phyloP scores from a whole-genome alignment of 2,113 vertebrate species.

The Phyllopteryx taeniolatus region DNA sequence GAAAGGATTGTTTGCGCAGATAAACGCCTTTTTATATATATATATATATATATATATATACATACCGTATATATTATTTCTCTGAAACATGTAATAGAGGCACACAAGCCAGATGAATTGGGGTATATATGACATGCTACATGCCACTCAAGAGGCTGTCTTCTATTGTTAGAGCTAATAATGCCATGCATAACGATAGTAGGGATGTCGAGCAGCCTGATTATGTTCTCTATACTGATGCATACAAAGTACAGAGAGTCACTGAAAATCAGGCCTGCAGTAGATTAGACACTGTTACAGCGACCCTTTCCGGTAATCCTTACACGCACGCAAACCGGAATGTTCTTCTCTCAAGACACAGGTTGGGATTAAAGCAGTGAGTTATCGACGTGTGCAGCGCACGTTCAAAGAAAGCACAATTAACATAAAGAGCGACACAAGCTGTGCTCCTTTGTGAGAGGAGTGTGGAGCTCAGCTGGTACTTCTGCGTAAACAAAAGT shows the following conservation, averaged over 20 bases:
- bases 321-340: conserved; percentile 24
- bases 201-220: conserved; percentile 32
- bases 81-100: conserved; percentile 24
- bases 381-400: conserved; percentile 49
- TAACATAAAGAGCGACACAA: conserved; percentile 65
- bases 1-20: conserved; percentile 42
- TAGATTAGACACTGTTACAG: conserved; percentile 63
- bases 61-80: neutral
- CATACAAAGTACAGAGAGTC: conserved; percentile 24
- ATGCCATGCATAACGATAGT: conserved; percentile 42
- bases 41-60: conserved; percentile 47
- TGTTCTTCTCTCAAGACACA: conserved; percentile 51
- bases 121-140: conserved; percentile 33
- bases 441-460: conserved; percentile 50
- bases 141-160: conserved; percentile 36
- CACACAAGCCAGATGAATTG: conserved; percentile 27
- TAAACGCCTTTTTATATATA: conserved; percentile 57
- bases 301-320: conserved; percentile 69
- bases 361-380: conserved; percentile 62
- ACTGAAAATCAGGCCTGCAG: conserved; percentile 44
- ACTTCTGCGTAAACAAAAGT: conserved; percentile 64
- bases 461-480: conserved; percentile 33
- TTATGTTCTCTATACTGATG: conserved; percentile 40
- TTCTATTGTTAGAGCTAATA: conserved; percentile 47
- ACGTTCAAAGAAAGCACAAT: conserved; percentile 50